phyloP scores from a whole-genome alignment of 2,888 invertebrate genomes.

The Tenthredo scrophulariae region DNA sequence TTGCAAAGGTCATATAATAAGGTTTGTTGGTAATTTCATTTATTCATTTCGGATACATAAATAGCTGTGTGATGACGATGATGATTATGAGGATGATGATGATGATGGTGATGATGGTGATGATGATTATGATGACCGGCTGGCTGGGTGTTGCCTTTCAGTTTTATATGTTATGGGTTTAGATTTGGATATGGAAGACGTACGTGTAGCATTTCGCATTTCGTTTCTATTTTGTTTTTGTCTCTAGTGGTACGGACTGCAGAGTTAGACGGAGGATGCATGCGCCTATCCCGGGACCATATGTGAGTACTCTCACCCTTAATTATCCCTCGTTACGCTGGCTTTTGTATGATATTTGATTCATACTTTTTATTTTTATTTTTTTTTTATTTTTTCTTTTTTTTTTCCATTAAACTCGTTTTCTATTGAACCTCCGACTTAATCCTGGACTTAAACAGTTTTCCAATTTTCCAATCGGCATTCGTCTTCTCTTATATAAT shows the following conservation, averaged over 20 bases:
- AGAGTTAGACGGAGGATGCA: conserved; percentile 79
- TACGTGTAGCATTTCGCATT: conserved; percentile 55
- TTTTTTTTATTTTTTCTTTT: too few relatives aligned
- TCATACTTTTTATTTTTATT: neutral
- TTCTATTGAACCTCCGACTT: neutral
- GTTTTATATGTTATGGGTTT: conserved; percentile 64
- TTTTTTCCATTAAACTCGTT: too few relatives aligned
- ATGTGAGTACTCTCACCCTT: conserved; percentile 76
- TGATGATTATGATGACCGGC: conserved; percentile 63
- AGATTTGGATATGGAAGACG: conserved; percentile 48
- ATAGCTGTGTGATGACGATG: conserved; percentile 4
- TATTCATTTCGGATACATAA: conserved; percentile 54
- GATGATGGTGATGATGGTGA: conserved; percentile 1
- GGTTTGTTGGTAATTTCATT: conserved; percentile 39
- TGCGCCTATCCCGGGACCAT: conserved; percentile 78
- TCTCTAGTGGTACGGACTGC: conserved; percentile 79
- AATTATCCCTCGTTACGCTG: conserved; percentile 59
- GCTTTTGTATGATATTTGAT: neutral
- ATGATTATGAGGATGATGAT: neutral
- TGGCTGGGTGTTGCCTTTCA: conserved; percentile 71
- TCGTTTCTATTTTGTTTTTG: conserved; percentile 75
- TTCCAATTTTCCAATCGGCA: neutral
- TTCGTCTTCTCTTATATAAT: neutral
- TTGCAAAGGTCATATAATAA: neutral
- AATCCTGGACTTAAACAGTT: neutral